phyloP scores from a whole-genome alignment of 2,888 invertebrate genomes.

The Drosophila rellima region DNA sequence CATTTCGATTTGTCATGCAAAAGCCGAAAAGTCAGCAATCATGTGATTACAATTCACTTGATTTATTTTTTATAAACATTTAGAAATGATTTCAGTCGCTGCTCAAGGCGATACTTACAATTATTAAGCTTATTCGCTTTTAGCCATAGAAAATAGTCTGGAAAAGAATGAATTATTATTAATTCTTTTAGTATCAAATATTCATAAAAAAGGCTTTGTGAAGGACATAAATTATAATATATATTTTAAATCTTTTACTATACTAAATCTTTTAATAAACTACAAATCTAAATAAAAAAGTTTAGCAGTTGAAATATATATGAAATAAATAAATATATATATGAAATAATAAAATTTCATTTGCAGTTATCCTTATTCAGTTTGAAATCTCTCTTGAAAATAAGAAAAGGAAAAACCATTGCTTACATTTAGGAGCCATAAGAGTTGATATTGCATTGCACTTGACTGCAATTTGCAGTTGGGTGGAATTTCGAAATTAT shows the following conservation, averaged over 20 bases:
- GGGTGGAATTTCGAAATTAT: conserved; percentile 41
- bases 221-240: too few relatives aligned
- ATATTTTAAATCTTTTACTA: too few relatives aligned
- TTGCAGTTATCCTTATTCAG: not conserved
- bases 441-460: conserved; percentile 10
- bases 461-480: conserved; percentile 25
- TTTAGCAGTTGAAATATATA: not conserved
- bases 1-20: conserved; percentile 7
- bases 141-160: not conserved
- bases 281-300: too few relatives aligned
- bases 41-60: conserved; percentile 32
- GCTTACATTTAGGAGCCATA: conserved; percentile 49
- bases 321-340: not conserved
- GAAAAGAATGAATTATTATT: not conserved
- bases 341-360: not conserved
- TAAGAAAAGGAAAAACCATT: conserved; percentile 20
- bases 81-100: not conserved
- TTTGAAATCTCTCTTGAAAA: not conserved
- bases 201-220: not conserved
- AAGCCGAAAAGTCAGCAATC: conserved; percentile 23
- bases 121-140: not conserved
- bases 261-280: too few relatives aligned
- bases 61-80: conserved; percentile 6
- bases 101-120: not conserved
- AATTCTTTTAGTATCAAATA: not conserved